A percentile compares a stretch with the other conserved stretches of the same genome.
Evolutionary conservation across 2,113 vertebrate genomes (phyloP).

Genomic region (Grammomys dolichurus): DNA sequence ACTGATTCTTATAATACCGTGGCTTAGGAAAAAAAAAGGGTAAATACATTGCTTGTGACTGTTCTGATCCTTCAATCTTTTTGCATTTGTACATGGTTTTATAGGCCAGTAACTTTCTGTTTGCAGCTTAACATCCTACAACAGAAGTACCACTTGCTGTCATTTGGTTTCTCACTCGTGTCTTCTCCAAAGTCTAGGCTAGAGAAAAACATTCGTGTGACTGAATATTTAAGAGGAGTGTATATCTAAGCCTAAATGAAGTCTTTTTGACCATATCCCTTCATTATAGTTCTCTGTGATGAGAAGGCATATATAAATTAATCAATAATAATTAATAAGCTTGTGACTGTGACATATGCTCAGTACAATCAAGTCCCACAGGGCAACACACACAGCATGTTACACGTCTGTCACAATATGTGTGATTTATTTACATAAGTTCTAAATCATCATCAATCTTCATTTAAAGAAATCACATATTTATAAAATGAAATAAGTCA

Average conservation of each 20-base stretch:
- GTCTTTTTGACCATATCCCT: slow-evolving; percentile 43
- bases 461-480: slow-evolving; percentile 68
- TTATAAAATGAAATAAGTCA: slow-evolving; percentile 64
- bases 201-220: slow-evolving; percentile 38
- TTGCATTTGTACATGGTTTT: slow-evolving; percentile 56
- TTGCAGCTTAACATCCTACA: slow-evolving; percentile 68
- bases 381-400: slow-evolving; percentile 60
- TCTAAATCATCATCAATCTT: slow-evolving; percentile 73
- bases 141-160: slow-evolving; percentile 64
- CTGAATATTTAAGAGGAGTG: slow-evolving; percentile 30
- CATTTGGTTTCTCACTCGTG: slow-evolving; percentile 65
- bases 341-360: slow-evolving; percentile 75
- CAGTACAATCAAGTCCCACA: slow-evolving; percentile 57
- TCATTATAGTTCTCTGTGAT: neutral
- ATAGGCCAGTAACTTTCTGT: slow-evolving; percentile 68
- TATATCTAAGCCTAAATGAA: neutral
- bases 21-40: neutral
- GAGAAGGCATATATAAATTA: slow-evolving; percentile 52
- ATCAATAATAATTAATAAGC: slow-evolving; percentile 78
- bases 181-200: slow-evolving; percentile 64
- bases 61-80: slow-evolving; percentile 67
- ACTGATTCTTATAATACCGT: neutral
- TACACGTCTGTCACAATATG: slow-evolving; percentile 68
- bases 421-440: slow-evolving; percentile 72
- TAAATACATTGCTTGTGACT: slow-evolving; percentile 17